Conservation (phyloP, 2,113 vertebrate species). For the Tinamus guttatus region DNA sequence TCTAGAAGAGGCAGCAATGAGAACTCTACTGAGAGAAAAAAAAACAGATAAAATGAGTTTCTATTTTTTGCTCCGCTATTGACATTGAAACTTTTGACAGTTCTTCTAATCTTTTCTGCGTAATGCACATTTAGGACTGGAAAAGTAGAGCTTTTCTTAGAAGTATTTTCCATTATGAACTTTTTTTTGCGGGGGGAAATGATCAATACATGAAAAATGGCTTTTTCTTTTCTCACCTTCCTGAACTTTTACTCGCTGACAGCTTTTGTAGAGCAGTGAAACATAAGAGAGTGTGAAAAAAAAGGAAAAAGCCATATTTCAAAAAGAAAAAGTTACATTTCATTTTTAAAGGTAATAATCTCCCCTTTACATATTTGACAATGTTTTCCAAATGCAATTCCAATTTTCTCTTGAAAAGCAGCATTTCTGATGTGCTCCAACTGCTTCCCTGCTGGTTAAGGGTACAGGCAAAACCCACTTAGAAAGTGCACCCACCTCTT, state of each 20-base stretch:
- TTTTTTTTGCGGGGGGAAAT: neutral
- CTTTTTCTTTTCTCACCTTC: neutral
- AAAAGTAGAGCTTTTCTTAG: constrained; percentile 16
- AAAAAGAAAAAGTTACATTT: neutral
- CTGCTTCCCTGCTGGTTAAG: neutral
- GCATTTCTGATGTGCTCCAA: neutral
- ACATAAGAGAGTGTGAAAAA: neutral
- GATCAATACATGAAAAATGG: neutral
- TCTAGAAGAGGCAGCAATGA: neutral
- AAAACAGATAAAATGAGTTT: constrained; percentile 11
- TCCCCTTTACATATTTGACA: neutral
- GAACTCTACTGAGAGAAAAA: neutral
- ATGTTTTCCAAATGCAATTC: neutral
- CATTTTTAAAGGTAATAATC: neutral
- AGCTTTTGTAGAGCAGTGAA: neutral
- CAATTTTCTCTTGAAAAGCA: constrained; percentile 2
- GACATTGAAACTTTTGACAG: constrained; percentile 30
- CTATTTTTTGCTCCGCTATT: constrained; percentile 24
- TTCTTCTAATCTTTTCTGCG: constrained; percentile 34
- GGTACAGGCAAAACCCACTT: neutral
- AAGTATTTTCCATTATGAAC: neutral
- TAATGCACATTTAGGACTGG: neutral
- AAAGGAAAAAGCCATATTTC: neutral
- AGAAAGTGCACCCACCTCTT: neutral
- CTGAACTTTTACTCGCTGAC: neutral